Evolutionary conservation across 2,797 vertebrate species (phyloP), one percentile per base, ranked within the genome.

Genomic region (Neosilurus hyrtlii): DNA sequence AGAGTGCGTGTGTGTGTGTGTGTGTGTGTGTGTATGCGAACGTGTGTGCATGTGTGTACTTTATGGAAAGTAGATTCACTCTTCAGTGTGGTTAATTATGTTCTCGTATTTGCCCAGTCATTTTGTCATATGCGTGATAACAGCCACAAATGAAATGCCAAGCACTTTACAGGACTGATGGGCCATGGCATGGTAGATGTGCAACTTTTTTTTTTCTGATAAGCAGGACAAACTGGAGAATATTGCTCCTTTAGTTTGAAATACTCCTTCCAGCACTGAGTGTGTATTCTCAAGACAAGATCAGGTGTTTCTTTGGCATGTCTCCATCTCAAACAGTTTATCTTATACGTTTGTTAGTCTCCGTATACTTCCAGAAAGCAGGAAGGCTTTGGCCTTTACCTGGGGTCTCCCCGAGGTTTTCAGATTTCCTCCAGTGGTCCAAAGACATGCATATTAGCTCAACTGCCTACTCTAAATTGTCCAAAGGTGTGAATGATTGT

Each of bases 61-160:
- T 88, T 90, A 89, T 91, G 89, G 88, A 87, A 89, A 89, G 89
- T 87, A 90, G 88, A 88, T 84, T 86, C 85, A 92, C 88, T 86
- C 88, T 90, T 88, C 90, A 89, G 75, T 86, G 86, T 85, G 88
- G 91, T 91, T 94, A 92, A 94, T 94, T 94, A 91, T 91, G 91
- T 92, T 92, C 89, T 92, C 90, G 90, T 92, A 91, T 89, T 93
- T 92, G 90, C 90, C 91, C 91, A 90, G 89, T 83, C 90, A 90
- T 89, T 89, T 89, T 91, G 91, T 91, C 89, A 89, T 87, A 88
- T 91, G 84, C 90, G 89, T 86, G 87, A 91, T 90, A 89, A 87
- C 83, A 84, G 81, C 89, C 88, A 81, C 86, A 88, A 89, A 89
- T 83, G 88, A 84, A 88, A 86, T 89, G 89, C 88, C 89, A 91